Base-by-base conservation (phyloP, 2,113 vertebrate species). In the Charadrius vociferus region DNA sequence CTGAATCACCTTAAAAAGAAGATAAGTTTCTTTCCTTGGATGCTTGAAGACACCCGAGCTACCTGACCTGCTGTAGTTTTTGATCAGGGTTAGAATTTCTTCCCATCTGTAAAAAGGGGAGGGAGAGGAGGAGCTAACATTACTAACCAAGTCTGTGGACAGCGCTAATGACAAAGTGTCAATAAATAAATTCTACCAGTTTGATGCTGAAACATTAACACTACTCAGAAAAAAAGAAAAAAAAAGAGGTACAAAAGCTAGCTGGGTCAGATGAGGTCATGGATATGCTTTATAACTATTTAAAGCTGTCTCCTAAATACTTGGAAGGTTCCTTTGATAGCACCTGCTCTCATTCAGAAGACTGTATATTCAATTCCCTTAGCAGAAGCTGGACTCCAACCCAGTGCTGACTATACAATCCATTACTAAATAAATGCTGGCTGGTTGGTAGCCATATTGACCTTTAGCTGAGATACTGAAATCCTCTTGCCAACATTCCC, bases 381-480 rank as follows among this genome's bases (percentile, higher is more conserved):
- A 93, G 59, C 34, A 97, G 95, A 95, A 97, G 70, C 67, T 97
- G 88, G 92, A 58, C 86, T 97, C 14, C 2, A 92, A 94, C 81
- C 34, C 85, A 93, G 50, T 89, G 67, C 94, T 97, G 95, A 96
- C 52, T 97, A 39, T 58, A 95, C 78, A 96, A 84, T 86, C 65
- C 65, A 89, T 68, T 93, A 65, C 81, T 94, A 81, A 93, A 90
- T 86, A 97, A 97, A 97, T 70, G 56, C 63, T 91, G 52, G 14
- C 67, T 91, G 71, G 65, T 88, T 94, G 67, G 88, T 91, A 97
- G 83, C 34, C 83, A 50, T 79, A 56, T 62, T 96, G 95, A 97
- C 95, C 93, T 97, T 97, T 97, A 97, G 53, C 88, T 90, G 95
- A 96, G 62, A 77, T 77, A 92, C 68, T 83, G 49, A 93, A 96